Base-by-base conservation (phyloP, 1,140 invertebrate genomes). In the Colletes latitarsis region DNA sequence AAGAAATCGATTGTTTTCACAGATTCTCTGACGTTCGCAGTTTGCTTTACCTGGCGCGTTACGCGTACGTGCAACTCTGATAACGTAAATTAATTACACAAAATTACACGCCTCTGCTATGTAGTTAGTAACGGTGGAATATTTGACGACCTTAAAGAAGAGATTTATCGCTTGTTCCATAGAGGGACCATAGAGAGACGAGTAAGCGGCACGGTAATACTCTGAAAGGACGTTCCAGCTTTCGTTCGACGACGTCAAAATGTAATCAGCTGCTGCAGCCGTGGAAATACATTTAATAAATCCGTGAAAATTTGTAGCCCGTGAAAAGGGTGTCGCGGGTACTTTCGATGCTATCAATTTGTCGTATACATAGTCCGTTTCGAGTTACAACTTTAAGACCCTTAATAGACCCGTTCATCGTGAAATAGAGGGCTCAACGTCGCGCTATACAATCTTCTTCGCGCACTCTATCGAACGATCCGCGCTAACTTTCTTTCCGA, bases 271-370 rank as follows among this genome's bases (percentile, higher is more conserved):
- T 9, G 17, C 43, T 30, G 21, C 46, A 49, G 15, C 17, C 19
- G 57, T 30, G 46, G 57, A 53, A n/a, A 63, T 74, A 63, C 60
- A 46, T 53, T 64, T 55, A 19, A 55, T 64, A 39, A 64, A 21
- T 62, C 71, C 15, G 19, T 9, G 39, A 58, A 63, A 58, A 46
- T 49, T 73, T 39, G 55, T 2, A 52, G 52, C 10, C 21, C 8
- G 14, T 55, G 19, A 67, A 43, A 67, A 19, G 30, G 30, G 14
- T 30, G 60, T 6, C 17, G n/a, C 17, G 41, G n/a, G 19, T 43
- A 46, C 17, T 19, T 12, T 43, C 0, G 21, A 6, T n/a, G 21
- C 21, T 14, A 14, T n/a, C 19, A 14, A 39, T 39, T 21, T 10
- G 4, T 14, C 19, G 19, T n/a, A 14, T 14, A 30, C 12, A 39